These are phyloP conservation scores for Piscicola geometra DNA, from an alignment of 2,888 invertebrate species.

Conservation along the genomic window DNA sequence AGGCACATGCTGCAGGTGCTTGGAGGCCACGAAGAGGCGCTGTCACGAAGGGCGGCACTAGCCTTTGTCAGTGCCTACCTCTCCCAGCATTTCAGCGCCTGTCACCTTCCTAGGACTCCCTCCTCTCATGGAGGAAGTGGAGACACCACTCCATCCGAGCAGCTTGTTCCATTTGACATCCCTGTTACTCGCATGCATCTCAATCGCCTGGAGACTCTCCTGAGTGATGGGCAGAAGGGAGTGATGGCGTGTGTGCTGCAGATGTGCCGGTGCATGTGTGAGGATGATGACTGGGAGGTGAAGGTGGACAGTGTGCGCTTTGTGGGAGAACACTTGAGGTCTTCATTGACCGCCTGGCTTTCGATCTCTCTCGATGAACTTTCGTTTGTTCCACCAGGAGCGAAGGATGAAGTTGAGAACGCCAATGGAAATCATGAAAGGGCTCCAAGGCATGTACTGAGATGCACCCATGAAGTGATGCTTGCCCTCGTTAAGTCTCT, in stretches of 20 bases:
- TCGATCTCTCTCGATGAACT: no score
- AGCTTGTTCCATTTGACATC: neutral
- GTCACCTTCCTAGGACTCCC: neutral
- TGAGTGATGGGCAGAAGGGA: neutral
- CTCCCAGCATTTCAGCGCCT: no score
- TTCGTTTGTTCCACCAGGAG: neutral
- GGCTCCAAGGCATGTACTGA: no score
- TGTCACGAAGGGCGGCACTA: no score
- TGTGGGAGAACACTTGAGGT: no score
- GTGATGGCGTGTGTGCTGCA: neutral
- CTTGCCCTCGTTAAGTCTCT: neutral
- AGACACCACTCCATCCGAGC: no score
- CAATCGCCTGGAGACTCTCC: neutral
- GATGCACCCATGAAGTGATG: neutral
- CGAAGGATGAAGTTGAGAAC: neutral
- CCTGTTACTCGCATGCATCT: neutral
- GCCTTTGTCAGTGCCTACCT: no score
- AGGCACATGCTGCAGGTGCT: no score
- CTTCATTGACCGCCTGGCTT: no score
- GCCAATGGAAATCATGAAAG: no score
- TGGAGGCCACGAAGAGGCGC: no score
- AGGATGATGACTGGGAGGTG: slow-evolving; percentile 4
- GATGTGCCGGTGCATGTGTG: neutral
- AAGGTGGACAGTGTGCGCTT: neutral
- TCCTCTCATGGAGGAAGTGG: no score